Evolutionary conservation across 1,140 invertebrate genomes (phyloP).

Genomic region (Drosophila sp.): DNA sequence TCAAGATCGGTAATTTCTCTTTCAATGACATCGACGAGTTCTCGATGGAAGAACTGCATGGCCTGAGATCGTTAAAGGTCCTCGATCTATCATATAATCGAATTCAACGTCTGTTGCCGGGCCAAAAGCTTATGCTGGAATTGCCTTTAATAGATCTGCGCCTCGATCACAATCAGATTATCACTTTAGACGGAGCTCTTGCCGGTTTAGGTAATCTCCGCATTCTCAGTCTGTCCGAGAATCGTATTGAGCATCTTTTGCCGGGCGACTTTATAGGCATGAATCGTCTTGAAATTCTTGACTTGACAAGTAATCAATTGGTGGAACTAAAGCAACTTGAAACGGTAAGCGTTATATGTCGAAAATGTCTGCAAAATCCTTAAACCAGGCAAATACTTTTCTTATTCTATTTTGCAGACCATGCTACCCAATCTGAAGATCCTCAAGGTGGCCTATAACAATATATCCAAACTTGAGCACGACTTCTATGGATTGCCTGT

Average conservation of each 20-base stretch:
- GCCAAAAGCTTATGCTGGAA: constrained; percentile 90
- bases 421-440: constrained; percentile 90
- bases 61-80: constrained; percentile 87
- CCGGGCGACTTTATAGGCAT: constrained; percentile 91
- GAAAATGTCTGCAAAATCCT: no score
- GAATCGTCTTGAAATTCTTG: constrained; percentile 88
- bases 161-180: constrained; percentile 90
- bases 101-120: constrained; percentile 88
- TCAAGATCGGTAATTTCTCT: constrained; percentile 90
- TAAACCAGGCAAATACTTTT: no score
- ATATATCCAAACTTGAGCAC: constrained; percentile 88
- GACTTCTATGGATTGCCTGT: constrained; percentile 92
- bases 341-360: constrained; percentile 87
- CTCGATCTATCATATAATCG: constrained; percentile 91
- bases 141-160: constrained; percentile 89
- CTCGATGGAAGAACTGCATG: constrained; percentile 90
- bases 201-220: constrained; percentile 90
- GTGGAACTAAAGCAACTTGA: constrained; percentile 91
- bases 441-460: constrained; percentile 90
- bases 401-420: constrained; percentile 86
- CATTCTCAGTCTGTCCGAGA: constrained; percentile 90
- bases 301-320: constrained; percentile 91
- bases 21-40: constrained; percentile 91
- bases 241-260: constrained; percentile 89
- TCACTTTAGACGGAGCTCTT: constrained; percentile 89